A percentile compares a stretch with the other conserved stretches of the same genome.
phyloP scores from a whole-genome alignment of 1,140 invertebrate genomes.

The Neodiprion virginianus region DNA sequence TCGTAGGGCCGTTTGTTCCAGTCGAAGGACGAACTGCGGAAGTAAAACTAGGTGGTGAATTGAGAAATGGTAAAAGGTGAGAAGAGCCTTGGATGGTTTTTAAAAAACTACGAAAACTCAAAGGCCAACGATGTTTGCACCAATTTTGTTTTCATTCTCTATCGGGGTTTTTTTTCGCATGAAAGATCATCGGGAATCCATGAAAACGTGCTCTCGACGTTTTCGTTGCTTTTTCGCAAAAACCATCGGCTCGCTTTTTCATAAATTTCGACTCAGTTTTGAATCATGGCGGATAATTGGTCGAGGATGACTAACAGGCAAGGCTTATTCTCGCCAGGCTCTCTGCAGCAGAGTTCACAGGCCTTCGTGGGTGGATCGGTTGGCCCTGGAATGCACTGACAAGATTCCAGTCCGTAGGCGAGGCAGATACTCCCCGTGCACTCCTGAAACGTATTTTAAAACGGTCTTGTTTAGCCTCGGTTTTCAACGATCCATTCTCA shows the following conservation, averaged over 20 bases:
- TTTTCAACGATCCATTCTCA: background rate
- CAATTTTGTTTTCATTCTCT: too few species aligned
- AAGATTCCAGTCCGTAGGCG: conserved; percentile 93
- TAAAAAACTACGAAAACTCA: too few species aligned
- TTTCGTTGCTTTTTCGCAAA: too few species aligned
- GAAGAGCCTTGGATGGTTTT: too few species aligned
- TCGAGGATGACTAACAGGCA: conserved; percentile 63
- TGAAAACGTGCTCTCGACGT: too few species aligned
- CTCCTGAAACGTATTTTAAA: conserved; percentile 65
- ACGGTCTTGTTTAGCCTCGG: background rate
- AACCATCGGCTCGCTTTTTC: too few species aligned
- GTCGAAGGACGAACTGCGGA: conserved; percentile 84
- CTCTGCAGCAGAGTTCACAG: conserved; percentile 89
- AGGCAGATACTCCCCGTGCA: conserved; percentile 93
- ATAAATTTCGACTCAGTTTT: background rate
- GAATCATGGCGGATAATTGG: background rate
- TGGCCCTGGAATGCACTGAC: conserved; percentile 84
- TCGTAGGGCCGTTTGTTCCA: conserved; percentile 90
- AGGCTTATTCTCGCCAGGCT: conserved; percentile 81
- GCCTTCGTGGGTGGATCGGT: conserved; percentile 82
- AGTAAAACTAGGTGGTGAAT: background rate
- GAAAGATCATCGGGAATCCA: too few species aligned
- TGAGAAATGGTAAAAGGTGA: too few species aligned
- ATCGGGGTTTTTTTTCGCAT: too few species aligned
- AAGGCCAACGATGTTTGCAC: too few species aligned